Base-by-base conservation (phyloP, 2,113 vertebrate species). In the Passer domesticus region DNA sequence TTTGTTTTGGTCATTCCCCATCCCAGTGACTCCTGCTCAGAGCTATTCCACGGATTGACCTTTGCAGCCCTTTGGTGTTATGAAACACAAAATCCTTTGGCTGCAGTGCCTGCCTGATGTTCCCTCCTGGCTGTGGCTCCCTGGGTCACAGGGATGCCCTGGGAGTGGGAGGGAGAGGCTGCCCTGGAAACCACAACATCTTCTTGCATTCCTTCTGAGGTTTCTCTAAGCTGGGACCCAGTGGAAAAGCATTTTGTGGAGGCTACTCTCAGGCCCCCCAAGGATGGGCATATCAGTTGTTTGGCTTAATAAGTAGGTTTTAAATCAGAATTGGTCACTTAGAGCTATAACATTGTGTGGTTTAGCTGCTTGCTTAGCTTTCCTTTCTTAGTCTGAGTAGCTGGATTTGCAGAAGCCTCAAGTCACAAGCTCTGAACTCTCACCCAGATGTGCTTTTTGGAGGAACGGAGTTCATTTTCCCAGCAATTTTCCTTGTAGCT, bases 201-300 rank as follows among this genome's bases (percentile, higher is more conserved):
- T 41, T 58, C 21, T 35, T 33, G 27, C 0, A 0, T 3, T 4
- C 2, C 13, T 46, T 64, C 56, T 63, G 43, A 44, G 21, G 28
- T 13, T 75, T 64, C 50, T 52, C 30, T 25, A 43, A 52, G 46
- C 44, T 31, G 52, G 12, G 63, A 59, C 17, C 14, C 35, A 37
- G 11, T n/a, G 73, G 6, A 31, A 72, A n/a, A 28, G 7, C 18
- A 13, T 52, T 52, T 15, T 28, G 46, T 17, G 47, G 52, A 56
- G 70, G 41, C 12, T 24, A 35, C 43, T 35, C 35, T 41, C 43
- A 43, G 20, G 5, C 4, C 6, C 5, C 35, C 20, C 37, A 63
- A 43, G 28, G 15, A 76, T 10, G 11, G 33, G 15, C 39, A 66
- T 59, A 59, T 14, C 16, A 1, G 15, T 52, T 44, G 18, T 43